A percentile compares a stretch with the other conserved stretches of the same genome.
phyloP scores from a whole-genome alignment of 2,797 vertebrate species.

The Cetoscarus ocellatus region DNA sequence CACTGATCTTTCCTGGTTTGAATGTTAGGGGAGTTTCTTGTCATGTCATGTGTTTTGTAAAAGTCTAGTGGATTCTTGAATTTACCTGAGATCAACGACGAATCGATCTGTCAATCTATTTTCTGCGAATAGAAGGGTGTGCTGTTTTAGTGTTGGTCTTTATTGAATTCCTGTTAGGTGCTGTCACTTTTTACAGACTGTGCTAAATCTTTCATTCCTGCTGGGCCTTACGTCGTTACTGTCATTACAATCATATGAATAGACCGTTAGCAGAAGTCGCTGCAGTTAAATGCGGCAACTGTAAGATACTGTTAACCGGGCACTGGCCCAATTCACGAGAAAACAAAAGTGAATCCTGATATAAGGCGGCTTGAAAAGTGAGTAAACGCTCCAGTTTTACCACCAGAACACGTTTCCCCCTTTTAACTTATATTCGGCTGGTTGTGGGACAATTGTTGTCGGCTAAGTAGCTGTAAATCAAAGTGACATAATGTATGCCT shows the following conservation, averaged over 20 bases:
- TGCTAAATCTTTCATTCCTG: not conserved
- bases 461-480: not conserved
- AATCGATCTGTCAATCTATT: too few relatives aligned
- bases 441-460: not conserved
- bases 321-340: slow-evolving; percentile 38
- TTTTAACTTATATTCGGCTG: not conserved
- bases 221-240: not conserved
- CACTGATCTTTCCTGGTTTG: too few relatives aligned
- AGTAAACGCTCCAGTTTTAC: not conserved
- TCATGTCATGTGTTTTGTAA: too few relatives aligned
- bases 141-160: too few relatives aligned
- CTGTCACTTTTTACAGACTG: too few relatives aligned
- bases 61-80: too few relatives aligned
- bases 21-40: too few relatives aligned
- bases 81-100: too few relatives aligned
- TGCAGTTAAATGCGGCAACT: slow-evolving; percentile 64
- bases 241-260: slow-evolving; percentile 24
- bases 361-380: slow-evolving; percentile 29
- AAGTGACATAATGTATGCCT: slow-evolving; percentile 32
- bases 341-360: slow-evolving; percentile 28
- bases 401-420: fast-evolving
- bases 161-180: too few relatives aligned
- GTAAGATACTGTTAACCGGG: slow-evolving; percentile 35
- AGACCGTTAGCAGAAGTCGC: slow-evolving; percentile 33
- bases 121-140: too few relatives aligned